Evolutionary conservation across 1,140 invertebrate species (phyloP).

Genomic region (Paracyclopina nana): DNA sequence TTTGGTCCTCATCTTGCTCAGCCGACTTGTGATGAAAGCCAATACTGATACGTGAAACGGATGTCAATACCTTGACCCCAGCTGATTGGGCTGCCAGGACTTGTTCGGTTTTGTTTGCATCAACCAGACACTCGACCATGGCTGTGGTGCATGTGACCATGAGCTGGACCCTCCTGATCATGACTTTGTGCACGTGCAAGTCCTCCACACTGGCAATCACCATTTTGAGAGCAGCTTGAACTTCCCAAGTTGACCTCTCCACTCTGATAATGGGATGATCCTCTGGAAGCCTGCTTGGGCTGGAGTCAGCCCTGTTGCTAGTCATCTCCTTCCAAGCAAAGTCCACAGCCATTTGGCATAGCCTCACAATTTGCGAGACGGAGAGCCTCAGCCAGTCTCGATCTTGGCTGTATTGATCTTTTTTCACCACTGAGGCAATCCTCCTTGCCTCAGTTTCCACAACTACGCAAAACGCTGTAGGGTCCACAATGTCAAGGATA

Average conservation of each 20-base stretch:
- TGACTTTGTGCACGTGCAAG: not conserved
- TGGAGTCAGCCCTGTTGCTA: not conserved
- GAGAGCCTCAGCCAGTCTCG: not conserved
- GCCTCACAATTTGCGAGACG: not conserved
- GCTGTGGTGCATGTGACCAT: not conserved
- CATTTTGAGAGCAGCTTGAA: not conserved
- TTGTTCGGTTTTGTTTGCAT: not conserved
- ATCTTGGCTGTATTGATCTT: not conserved
- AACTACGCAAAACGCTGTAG: not conserved
- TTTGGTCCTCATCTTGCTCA: too few species aligned
- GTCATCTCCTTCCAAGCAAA: not conserved
- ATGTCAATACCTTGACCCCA: not conserved
- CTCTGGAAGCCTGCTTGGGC: too few species aligned
- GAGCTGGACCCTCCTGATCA: not conserved
- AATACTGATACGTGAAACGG: not conserved
- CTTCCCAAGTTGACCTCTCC: not conserved
- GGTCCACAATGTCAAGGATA: not conserved
- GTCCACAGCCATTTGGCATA: not conserved
- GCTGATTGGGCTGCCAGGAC: not conserved
- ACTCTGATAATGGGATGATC: constrained; percentile 1
- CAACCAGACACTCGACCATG: not conserved
- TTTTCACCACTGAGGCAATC: not conserved
- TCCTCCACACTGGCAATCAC: not conserved
- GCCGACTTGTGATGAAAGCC: too few species aligned
- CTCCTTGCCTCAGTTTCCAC: not conserved